Evolutionary conservation across 2,113 vertebrate species (phyloP), one percentile per base, ranked within the genome.

Genomic region (Chitala chitala): DNA sequence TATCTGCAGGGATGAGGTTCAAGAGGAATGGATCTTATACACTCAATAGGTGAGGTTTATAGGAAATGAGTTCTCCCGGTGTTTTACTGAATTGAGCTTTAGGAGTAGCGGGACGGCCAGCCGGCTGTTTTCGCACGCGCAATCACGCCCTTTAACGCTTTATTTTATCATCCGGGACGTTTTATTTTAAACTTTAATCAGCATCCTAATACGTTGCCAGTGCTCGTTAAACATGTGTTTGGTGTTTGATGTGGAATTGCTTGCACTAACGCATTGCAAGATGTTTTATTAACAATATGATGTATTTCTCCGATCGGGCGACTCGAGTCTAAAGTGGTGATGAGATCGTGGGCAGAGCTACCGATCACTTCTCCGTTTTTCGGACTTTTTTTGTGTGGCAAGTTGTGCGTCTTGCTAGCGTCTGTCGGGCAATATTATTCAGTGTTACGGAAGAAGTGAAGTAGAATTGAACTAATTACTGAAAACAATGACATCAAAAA

Each of bases 11-110:
- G 44, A 86, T 87, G 88, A 83, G 86, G 75, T 86, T 89, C 63
- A 88, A 81, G 80, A 87, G 84, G 80, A 90, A 86, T 75, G 85
- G 87, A 66, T 91, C 87, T 10, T 90, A 87, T 74, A 89, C 84
- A 0, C 79, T 89, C 75, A 86, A 87, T 4, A 85, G 89, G 89
- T 91, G 87, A 85, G 87, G 38, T 36, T 7, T 31, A 17, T 61
- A 33, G n/a, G 9, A 15, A 20, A 13, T 5, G 29, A 7, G 13
- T 36, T 5, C 1, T 15, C 17, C 1, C 13, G 13, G 56, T 31
- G 29, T 59, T 59, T 59, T 59, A 59, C 15, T 59, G 20, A 59
- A 59, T 22, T 59, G 5, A 5, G 44, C 5, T 12, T 46, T 12
- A 12, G 44, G 44, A 46, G 5, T 6, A 5, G 5, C 44, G 12